Base-by-base conservation (phyloP, 2,888 invertebrate genomes). In the Campoletis raptor region DNA sequence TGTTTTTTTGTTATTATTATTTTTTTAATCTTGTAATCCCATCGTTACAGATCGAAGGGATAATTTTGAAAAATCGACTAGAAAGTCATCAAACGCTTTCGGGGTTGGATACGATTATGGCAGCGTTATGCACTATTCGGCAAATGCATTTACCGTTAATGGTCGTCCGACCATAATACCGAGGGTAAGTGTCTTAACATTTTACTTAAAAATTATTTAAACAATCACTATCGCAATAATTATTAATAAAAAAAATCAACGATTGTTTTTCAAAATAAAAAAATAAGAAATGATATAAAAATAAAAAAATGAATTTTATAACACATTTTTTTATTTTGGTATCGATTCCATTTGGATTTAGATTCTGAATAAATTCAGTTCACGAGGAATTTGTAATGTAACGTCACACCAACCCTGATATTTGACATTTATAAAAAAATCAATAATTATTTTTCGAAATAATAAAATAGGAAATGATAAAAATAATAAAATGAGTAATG, bases 51-150 rank as follows among this genome's bases (percentile, higher is more conserved):
- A 96, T 15, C 95, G 96, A 5, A 95, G 95, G 91, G 95, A 94
- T 76, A 98, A 98, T 94, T 98, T 98, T 93, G 96, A 96, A 88
- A 97, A 97, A 93, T 95, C 96, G 0, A 95, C 95, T 7, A 90
- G 95, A 9, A 94, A 95, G 10, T 94, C 94, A 45, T 95, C 96
- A 0, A 95, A 96, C 74, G 96, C 95, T n/a, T 97, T 95, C 92
- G 97, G 97, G 0, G 96, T 97, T 0, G 95, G 95, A 0, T 98
- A 98, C 91, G 98, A 98, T 93, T 98, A 97, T 93, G 96, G 96
- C 90, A 97, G 97, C 89, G 97, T 98, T 0, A 97, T 98, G 97
- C 98, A 98, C 92, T 98, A 98, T 93, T 97, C 97, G 0, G 95
- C 96, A 36, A 96, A 96, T 72, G 97, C 98, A 5, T 98, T 98